A percentile compares a stretch with the other conserved stretches of the same genome.
Conservation (phyloP, 2,797 vertebrate genomes). For the Hipposideros larvatus region DNA sequence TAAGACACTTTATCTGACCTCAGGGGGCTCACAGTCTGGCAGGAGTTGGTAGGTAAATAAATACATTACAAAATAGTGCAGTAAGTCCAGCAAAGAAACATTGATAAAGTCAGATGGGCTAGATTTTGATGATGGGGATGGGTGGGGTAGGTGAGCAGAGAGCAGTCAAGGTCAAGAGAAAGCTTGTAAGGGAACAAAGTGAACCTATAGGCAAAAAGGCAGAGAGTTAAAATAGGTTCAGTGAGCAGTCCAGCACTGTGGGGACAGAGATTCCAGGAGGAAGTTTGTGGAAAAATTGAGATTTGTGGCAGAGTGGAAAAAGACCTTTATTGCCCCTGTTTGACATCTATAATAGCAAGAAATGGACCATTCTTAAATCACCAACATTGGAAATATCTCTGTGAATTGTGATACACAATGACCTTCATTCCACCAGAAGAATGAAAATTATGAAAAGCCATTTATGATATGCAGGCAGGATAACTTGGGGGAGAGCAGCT, state of each 20-base stretch:
- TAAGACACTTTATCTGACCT: conserved; percentile 55
- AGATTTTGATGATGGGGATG: background rate
- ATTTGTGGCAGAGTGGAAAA: background rate
- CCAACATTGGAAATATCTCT: background rate
- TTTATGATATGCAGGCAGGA: background rate
- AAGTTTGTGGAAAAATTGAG: background rate
- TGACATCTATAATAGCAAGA: conserved; percentile 46
- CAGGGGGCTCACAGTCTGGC: conserved; percentile 32
- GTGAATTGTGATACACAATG: background rate
- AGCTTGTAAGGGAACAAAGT: background rate
- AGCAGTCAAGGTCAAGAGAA: background rate
- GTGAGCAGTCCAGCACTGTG: background rate
- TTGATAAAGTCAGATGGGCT: background rate
- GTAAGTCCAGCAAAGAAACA: background rate
- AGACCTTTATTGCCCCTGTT: background rate
- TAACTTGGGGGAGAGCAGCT: background rate
- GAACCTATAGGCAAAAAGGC: background rate
- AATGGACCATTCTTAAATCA: background rate
- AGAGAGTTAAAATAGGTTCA: background rate
- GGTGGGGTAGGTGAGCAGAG: background rate
- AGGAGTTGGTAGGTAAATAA: background rate
- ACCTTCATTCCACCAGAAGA: background rate
- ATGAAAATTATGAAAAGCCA: conserved; percentile 34
- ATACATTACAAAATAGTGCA: background rate
- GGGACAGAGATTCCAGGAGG: background rate